Evolutionary conservation across 2,113 vertebrate genomes (phyloP).

Genomic region (Hylia prasina): DNA sequence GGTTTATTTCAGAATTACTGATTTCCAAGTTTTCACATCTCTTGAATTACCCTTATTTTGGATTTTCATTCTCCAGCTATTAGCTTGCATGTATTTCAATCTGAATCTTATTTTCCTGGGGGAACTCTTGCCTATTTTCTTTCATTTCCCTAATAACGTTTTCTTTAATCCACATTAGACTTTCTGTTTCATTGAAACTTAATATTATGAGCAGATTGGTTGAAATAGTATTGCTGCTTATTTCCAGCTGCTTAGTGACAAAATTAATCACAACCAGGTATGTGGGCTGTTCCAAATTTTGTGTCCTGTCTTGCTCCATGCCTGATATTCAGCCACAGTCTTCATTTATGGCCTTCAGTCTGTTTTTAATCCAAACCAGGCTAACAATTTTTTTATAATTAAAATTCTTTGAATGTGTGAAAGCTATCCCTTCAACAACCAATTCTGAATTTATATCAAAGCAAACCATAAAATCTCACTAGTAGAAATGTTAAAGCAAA

Average conservation of each 20-base stretch:
- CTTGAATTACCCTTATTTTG: neutral
- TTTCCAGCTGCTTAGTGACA: neutral
- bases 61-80: neutral
- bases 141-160: neutral
- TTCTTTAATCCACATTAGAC: neutral
- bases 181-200: neutral
- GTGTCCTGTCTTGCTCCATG: fast-evolving
- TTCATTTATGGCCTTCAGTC: neutral
- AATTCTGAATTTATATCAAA: neutral
- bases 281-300: neutral
- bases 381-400: neutral
- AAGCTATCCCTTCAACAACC: neutral
- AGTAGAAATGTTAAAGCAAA: neutral
- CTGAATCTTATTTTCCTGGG: neutral
- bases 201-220: neutral
- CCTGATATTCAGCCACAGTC: neutral
- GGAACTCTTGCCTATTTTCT: neutral
- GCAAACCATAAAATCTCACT: neutral
- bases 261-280: neutral
- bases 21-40: neutral
- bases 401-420: neutral
- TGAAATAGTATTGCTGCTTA: neutral
- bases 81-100: neutral
- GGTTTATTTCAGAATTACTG: neutral
- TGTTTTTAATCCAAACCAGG: neutral